Base-by-base conservation (phyloP, 2,888 invertebrate species). In the Cryptocephalus primarius region DNA sequence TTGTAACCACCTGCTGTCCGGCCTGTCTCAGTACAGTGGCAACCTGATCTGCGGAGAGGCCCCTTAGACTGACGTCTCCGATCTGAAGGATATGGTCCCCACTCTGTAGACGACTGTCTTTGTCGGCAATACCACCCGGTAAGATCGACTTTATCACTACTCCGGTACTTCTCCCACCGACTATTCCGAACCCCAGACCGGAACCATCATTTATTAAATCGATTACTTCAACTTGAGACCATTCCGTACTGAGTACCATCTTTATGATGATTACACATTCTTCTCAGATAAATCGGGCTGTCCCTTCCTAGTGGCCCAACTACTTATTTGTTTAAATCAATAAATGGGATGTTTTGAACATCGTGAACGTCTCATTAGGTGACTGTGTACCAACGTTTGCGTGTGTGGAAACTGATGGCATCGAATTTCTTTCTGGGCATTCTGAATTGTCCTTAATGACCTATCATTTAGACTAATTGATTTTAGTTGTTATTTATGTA, bases 191-290 rank as follows among this genome's bases (percentile, higher is more conserved):
- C 54, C 99, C 99, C 61, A 97, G 81, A 45, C 96, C 95, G 64
- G 92, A 89, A 59, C 95, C 96, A 78, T 97, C 96, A 73, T 97
- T 97, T 60, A 88, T 80, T 63, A 99, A 80, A 74, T 97, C 96
- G 72, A 99, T 93, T 65, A 95, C 91, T 83, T 99, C 97, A 71
- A 99, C 93, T 79, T 97, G 96, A 62, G 94, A 94, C 95, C 95
- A 97, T 80, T 97, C 97, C 71, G 96, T 96, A 75, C 91, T 95
- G 41, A 52, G 48, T 42, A 52, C 52, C 52, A 52, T 52, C 36
- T 42, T 52, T 49, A 44, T 42, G 42, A 33, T 22, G 43, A 39
- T 42, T 44, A 46, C 44, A 46, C 50, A 50, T 50, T 50, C n/a
- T 36, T 36, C 22, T 22, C 22, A 22, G 22, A 22, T 22, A 22